Evolutionary conservation across 2,113 vertebrate genomes (phyloP), one percentile per base, ranked within the genome.

Genomic region (Hyperopisus bebe): DNA sequence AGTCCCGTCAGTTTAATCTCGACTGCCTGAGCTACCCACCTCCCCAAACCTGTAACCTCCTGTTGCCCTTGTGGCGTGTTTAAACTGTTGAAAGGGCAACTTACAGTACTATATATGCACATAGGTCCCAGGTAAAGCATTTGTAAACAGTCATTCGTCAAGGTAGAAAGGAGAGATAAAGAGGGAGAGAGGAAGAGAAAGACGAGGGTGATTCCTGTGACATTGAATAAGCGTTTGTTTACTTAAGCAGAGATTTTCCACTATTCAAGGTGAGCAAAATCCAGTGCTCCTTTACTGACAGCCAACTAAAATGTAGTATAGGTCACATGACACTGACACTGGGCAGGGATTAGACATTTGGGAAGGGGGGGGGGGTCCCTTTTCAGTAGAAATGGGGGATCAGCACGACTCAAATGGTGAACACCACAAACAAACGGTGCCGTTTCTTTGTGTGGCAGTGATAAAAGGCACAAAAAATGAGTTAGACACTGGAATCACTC

Each of bases 91-190:
- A 70, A 88, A 74, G 35, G 13, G 4, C 9, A 39, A 82, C 47
- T 44, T 90, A 84, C 89, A 91, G 91, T 53, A 86, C 50, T 89
- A 77, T 53, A 19, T 35, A 24, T 84, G 27, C 44, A 88, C 86
- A 89, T 47, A 17, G 87, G 86, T 24, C 27, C 62, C 24, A 55
- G 50, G 62, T 35, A 70, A 90, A 85, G 80, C 77, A 48, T 85
- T 35, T 27, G 90, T 88, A 90, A 90, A 90, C 88, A 74, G 77
- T 46, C 46, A 51, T 89, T 86, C 70, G 46, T 86, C 48, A 39
- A 85, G 82, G 80, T 19, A 66, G 27, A 50, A 70, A 2, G 47
- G 55, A 24, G 24, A 62, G 47, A 58, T 6, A 77, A 24, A 39
- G 39, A 42, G 17, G 51, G 27, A 89, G 51, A 89, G 50, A 15